A percentile compares a stretch with the other conserved stretches of the same genome.
Conservation (phyloP, 2,113 vertebrate genomes). For the Sturnira hondurensis region DNA sequence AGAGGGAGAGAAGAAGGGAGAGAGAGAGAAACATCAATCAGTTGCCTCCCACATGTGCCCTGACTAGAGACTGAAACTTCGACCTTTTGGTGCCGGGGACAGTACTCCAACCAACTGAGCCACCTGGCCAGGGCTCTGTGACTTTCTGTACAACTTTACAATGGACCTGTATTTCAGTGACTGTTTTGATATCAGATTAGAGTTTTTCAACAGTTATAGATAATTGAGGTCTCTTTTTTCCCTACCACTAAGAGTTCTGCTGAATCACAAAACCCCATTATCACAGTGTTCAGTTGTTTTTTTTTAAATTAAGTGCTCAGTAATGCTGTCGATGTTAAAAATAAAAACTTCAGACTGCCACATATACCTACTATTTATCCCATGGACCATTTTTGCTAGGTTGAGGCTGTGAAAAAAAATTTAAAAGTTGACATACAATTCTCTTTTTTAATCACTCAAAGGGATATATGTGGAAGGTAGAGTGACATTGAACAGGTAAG, state of each 20-base stretch:
- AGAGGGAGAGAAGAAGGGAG: too few species aligned
- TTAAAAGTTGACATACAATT: conserved; percentile 85
- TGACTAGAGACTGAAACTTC: too few species aligned
- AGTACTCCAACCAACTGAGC: too few species aligned
- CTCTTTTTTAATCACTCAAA: conserved; percentile 90
- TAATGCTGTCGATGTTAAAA: conserved; percentile 80
- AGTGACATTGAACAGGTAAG: conserved; percentile 88
- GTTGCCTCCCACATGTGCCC: too few species aligned
- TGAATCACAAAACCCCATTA: conserved; percentile 83
- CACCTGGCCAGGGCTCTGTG: conserved; percentile 62
- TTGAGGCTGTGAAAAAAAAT: conserved; percentile 88
- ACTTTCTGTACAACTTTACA: conserved; percentile 88
- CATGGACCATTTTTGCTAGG: conserved; percentile 84
- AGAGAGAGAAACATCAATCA: too few species aligned
- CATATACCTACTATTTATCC: conserved; percentile 82
- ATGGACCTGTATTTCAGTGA: conserved; percentile 82
- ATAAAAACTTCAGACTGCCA: conserved; percentile 80
- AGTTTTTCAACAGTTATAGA: conserved; percentile 76
- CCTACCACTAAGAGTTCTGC: conserved; percentile 80
- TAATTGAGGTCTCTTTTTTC: conserved; percentile 79
- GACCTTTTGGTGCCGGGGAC: too few species aligned
- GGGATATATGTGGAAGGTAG: conserved; percentile 90
- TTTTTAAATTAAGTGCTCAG: conserved; percentile 79
- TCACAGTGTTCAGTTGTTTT: conserved; percentile 86
- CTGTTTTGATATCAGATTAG: conserved; percentile 81